Percentiles rank a stretch among this genome's conserved stretches.
phyloP scores from a whole-genome alignment of 2,797 vertebrate species.

The Nannoperca australis region DNA sequence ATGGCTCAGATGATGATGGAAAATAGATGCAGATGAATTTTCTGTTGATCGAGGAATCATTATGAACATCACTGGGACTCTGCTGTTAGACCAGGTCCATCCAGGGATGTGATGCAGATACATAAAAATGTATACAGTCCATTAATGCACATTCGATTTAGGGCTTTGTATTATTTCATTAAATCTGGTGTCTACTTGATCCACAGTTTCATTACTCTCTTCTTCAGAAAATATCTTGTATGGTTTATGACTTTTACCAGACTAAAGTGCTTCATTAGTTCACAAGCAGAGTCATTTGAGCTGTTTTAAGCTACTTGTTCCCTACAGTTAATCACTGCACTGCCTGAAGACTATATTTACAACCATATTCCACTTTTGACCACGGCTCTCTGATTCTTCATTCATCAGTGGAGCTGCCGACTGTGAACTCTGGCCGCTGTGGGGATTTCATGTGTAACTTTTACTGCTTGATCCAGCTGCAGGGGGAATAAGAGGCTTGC shows the following conservation, averaged over 20 bases:
- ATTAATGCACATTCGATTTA: neutral
- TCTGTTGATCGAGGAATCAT: neutral
- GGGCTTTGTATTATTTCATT: neutral
- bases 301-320: neutral
- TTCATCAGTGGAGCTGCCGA: constrained; percentile 34
- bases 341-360: neutral
- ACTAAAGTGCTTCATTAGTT: neutral
- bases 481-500: constrained; percentile 82
- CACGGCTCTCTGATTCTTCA: neutral
- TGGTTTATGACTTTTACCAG: neutral
- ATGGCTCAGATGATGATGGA: neutral
- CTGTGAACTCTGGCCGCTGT: constrained; percentile 39
- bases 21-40: neutral
- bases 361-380: neutral
- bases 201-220: neutral
- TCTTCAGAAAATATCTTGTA: neutral
- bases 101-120: neutral
- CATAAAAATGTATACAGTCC: neutral
- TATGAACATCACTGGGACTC: neutral
- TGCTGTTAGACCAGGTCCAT: neutral
- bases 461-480: constrained; percentile 77
- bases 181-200: neutral
- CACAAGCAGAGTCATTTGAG: neutral
- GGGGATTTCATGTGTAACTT: constrained; percentile 73
- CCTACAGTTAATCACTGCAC: neutral